These are phyloP conservation scores for Sylvicola fuscatus DNA, from an alignment of 2,888 invertebrate genomes.

Conservation along the genomic window DNA sequence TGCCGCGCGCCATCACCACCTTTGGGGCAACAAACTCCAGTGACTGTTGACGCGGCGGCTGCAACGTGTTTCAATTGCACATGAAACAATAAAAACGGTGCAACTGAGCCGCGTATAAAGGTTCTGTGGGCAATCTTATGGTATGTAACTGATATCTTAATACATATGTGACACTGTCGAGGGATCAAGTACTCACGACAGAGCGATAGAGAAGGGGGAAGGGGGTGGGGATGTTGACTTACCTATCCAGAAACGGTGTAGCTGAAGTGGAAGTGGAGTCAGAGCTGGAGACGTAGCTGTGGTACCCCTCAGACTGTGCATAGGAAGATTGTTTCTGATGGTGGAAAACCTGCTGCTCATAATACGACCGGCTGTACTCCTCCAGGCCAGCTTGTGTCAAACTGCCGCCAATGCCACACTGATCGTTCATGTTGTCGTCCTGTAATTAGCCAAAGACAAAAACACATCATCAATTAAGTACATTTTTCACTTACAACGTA, in stretches of 20 bases:
- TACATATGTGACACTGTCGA: no score
- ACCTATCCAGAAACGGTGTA: constrained; percentile 56
- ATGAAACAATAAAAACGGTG: no score
- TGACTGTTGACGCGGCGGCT: no score
- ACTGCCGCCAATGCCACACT: constrained; percentile 13
- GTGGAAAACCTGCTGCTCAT: constrained; percentile 31
- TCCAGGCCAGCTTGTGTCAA: constrained; percentile 48
- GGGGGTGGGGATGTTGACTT: constrained; percentile 10
- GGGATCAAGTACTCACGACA: not conserved
- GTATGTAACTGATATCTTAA: no score
- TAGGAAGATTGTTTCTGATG: constrained; percentile 56
- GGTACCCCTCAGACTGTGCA: constrained; percentile 61
- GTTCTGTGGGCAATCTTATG: no score
- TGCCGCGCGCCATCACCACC: no score
- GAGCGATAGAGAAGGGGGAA: not conserved
- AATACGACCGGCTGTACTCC: constrained; percentile 44
- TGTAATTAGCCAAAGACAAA: constrained; percentile 9
- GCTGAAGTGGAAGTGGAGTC: constrained; percentile 55
- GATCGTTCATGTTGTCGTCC: constrained; percentile 20
- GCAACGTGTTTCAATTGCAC: no score
- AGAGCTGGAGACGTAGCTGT: constrained; percentile 58
- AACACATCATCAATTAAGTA: not conserved
- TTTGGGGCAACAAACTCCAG: no score
- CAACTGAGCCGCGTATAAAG: no score
- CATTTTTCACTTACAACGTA: no score